Conservation (phyloP, 2,888 invertebrate species). For the Xestia rhomboidea region DNA sequence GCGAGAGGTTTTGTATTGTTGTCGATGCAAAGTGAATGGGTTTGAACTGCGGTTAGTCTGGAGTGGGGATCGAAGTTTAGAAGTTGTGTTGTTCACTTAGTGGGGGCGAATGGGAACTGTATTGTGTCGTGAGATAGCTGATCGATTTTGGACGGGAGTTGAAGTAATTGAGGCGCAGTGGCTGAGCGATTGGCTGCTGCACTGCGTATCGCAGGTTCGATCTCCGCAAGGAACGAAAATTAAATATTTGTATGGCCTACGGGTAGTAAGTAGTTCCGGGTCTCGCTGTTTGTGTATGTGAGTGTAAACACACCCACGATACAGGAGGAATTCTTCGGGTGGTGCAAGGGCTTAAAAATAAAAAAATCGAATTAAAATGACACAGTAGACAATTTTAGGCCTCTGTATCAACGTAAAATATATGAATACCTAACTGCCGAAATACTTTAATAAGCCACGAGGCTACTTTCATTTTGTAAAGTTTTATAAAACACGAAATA, state of each 20-base stretch:
- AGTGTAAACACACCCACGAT: not conserved
- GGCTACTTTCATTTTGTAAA: slow-evolving; percentile 17
- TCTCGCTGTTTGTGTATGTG: not conserved
- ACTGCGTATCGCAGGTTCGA: not conserved
- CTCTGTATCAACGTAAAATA: not conserved
- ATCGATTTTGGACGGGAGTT: not conserved
- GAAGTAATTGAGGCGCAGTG: not conserved
- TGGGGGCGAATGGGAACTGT: not conserved
- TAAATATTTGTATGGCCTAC: not conserved
- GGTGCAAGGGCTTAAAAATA: not conserved
- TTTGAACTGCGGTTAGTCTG: no score
- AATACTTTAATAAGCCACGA: slow-evolving; percentile 36
- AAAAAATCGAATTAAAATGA: not conserved
- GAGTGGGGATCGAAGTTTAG: not conserved
- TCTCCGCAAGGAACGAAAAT: not conserved
- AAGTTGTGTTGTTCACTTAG: not conserved
- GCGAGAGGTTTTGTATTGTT: slow-evolving; percentile 19
- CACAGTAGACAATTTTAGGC: not conserved
- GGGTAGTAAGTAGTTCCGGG: not conserved
- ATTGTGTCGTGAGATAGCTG: not conserved
- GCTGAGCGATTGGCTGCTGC: not conserved
- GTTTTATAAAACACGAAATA: slow-evolving; percentile 53
- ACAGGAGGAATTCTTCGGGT: not conserved
- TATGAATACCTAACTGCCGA: not conserved
- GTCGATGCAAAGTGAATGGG: slow-evolving; percentile 17